phyloP scores from a whole-genome alignment of 2,113 vertebrate species.

The Excalfactoria chinensis region DNA sequence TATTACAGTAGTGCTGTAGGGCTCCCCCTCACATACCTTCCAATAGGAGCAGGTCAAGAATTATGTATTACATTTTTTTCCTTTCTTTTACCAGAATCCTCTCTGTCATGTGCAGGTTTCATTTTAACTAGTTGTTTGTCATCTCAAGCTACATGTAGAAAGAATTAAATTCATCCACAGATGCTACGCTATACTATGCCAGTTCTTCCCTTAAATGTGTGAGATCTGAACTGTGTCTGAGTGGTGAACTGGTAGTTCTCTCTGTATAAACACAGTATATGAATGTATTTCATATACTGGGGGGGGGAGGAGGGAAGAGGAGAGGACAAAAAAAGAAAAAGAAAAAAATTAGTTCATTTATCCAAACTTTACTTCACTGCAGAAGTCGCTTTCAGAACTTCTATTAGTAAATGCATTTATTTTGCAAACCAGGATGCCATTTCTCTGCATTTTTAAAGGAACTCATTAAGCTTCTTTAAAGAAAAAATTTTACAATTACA shows the following conservation, averaged over 20 bases:
- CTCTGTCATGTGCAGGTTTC: neutral
- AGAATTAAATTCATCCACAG: neutral
- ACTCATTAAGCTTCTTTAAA: neutral
- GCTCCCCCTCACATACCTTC: neutral
- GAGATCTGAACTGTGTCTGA: neutral
- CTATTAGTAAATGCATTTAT: neutral
- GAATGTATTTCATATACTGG: neutral
- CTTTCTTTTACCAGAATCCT: neutral
- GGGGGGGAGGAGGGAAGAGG: neutral
- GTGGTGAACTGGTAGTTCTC: neutral
- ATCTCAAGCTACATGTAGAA: neutral
- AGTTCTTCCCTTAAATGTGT: neutral
- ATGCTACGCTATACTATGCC: neutral
- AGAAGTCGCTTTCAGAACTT: neutral
- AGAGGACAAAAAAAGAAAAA: no score
- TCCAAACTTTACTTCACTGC: neutral
- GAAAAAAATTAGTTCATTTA: neutral
- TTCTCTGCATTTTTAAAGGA: neutral
- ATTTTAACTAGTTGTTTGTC: neutral
- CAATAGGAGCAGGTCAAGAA: neutral
- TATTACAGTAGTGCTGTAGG: conserved; percentile 21
- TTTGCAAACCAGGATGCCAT: neutral
- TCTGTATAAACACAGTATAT: neutral
- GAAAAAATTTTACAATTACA: neutral
- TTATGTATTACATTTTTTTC: conserved; percentile 3